phyloP scores from a whole-genome alignment of 2,113 vertebrate genomes.

The Taurulus bubalis region DNA sequence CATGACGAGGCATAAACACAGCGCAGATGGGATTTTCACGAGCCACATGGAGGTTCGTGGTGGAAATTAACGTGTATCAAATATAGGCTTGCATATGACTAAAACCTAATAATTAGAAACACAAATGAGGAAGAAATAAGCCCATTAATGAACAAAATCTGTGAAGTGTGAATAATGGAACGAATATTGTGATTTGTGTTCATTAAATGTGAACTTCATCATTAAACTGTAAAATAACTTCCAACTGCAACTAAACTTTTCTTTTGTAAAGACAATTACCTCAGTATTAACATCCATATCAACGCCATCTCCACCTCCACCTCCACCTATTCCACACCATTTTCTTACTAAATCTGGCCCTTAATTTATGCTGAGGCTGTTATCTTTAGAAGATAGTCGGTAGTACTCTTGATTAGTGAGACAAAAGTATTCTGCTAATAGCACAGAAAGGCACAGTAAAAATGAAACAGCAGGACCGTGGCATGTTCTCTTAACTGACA shows the following conservation, averaged over 20 bases:
- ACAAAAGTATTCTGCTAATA: conserved; percentile 2
- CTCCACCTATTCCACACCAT: not conserved
- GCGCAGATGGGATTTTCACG: not conserved
- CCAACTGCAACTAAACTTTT: not conserved
- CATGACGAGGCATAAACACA: not conserved
- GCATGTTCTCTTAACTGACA: not conserved
- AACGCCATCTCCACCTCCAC: not conserved
- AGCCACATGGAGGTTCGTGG: not conserved
- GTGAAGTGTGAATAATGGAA: not conserved
- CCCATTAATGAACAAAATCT: not conserved
- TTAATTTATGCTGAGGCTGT: not conserved
- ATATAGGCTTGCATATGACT: not conserved
- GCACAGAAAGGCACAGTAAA: conserved; percentile 2
- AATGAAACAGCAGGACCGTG: not conserved
- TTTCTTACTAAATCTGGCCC: not conserved
- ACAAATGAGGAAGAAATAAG: not conserved
- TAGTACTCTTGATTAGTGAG: not conserved
- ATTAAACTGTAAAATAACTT: not conserved
- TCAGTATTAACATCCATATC: not conserved
- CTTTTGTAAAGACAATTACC: not conserved
- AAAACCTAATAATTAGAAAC: not conserved
- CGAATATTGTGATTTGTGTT: not conserved
- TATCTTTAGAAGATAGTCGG: not conserved
- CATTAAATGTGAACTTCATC: not conserved
- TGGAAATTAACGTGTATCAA: not conserved